Evolutionary conservation across 2,113 vertebrate species (phyloP).

Genomic region (Cyphomyrus plagiostoma): DNA sequence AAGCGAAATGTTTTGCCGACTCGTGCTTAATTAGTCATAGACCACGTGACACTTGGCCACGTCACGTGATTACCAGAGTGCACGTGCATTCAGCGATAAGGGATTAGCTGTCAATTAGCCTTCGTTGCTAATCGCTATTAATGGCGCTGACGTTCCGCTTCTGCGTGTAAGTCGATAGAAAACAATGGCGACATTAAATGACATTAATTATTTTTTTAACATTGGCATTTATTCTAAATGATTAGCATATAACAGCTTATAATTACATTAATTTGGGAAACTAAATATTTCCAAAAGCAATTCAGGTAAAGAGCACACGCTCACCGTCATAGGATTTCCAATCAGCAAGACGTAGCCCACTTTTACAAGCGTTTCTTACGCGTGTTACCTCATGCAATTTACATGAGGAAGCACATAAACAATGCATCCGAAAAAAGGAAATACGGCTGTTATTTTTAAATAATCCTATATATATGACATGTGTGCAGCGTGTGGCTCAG

Average conservation of each 20-base stretch:
- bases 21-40: background rate
- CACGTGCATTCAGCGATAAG: background rate
- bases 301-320: background rate
- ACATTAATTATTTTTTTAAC: background rate
- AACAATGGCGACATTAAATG: background rate
- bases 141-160: background rate
- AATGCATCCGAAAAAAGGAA: background rate
- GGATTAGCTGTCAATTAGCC: conserved; percentile 1
- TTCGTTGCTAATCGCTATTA: background rate
- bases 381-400: background rate
- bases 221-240: background rate
- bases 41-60: background rate
- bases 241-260: background rate
- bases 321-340: background rate
- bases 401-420: background rate
- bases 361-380: background rate
- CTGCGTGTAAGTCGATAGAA: background rate
- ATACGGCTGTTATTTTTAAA: background rate
- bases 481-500: too few species aligned
- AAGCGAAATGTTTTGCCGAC: background rate
- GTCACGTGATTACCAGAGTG: background rate
- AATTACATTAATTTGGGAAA: background rate
- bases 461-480: background rate
- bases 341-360: background rate
- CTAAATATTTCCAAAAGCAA: background rate